These are phyloP conservation scores for Amphiprion clarkii DNA, from an alignment of 2,797 vertebrate species.

Conservation along the genomic window DNA sequence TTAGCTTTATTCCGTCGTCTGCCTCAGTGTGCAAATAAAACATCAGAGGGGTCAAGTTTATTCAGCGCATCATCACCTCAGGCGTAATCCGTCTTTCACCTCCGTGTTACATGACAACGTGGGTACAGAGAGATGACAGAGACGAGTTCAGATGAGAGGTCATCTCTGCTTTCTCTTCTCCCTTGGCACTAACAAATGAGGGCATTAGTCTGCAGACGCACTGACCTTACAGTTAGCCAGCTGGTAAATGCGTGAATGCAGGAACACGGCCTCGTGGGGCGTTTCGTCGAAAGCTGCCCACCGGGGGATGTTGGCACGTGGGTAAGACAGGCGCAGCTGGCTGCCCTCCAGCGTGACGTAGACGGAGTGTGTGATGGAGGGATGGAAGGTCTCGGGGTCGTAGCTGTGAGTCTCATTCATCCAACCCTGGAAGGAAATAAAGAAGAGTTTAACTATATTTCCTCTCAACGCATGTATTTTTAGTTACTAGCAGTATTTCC, in stretches of 20 bases:
- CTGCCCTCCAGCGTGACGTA: slow-evolving; percentile 84
- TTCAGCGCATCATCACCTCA: background rate
- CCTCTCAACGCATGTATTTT: background rate
- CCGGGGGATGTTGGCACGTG: slow-evolving; percentile 84
- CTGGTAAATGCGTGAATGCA: slow-evolving; percentile 79
- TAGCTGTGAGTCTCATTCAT: slow-evolving; percentile 89
- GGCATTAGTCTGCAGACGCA: slow-evolving; percentile 5
- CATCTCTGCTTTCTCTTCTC: slow-evolving; percentile 38
- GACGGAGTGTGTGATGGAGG: slow-evolving; percentile 87
- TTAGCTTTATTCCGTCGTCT: slow-evolving; percentile 17
- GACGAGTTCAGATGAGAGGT: slow-evolving; percentile 55
- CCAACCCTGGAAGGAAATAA: slow-evolving; percentile 85
- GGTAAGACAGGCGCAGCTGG: slow-evolving; percentile 85
- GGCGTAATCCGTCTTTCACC: slow-evolving; percentile 10
- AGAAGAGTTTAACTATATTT: background rate
- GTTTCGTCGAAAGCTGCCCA: slow-evolving; percentile 85
- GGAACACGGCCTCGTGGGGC: slow-evolving; percentile 76
- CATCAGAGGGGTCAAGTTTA: slow-evolving; percentile 37
- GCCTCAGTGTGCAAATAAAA: slow-evolving; percentile 10
- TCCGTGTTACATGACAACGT: slow-evolving; percentile 64
- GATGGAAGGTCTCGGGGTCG: slow-evolving; percentile 88
- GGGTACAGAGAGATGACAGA: slow-evolving; percentile 54
- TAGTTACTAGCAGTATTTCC: too few species aligned
- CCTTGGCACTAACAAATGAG: background rate
- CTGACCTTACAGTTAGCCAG: slow-evolving; percentile 87